phyloP scores from a whole-genome alignment of 92 coral and sea anemone genomes.

The Epizoanthus rinbou region DNA sequence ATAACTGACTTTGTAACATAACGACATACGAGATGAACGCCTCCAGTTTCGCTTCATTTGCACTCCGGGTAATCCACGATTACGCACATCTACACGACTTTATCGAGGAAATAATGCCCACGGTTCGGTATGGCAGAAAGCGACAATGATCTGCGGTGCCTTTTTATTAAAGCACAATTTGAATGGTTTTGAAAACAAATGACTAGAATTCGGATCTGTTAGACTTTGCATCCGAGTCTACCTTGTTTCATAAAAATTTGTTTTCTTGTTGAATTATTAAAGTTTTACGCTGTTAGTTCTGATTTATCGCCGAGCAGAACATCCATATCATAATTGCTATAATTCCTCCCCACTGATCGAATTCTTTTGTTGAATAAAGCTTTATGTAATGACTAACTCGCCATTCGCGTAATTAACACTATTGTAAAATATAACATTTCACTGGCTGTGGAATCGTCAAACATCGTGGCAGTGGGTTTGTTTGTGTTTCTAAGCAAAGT shows the following conservation, averaged over 20 bases:
- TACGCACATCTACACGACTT: not conserved
- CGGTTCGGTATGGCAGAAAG: not conserved
- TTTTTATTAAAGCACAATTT: no score
- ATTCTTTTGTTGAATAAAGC: constrained; percentile 35
- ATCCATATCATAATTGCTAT: constrained; percentile 14
- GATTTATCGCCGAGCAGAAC: constrained; percentile 3
- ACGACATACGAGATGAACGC: not conserved
- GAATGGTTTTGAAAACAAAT: not conserved
- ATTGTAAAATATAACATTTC: constrained; percentile 35
- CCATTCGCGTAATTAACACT: constrained; percentile 45
- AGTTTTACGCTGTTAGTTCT: constrained; percentile 20
- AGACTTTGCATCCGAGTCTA: constrained; percentile 18
- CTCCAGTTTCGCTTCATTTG: not conserved
- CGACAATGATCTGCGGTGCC: not conserved
- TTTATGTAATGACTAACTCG: constrained; percentile 38
- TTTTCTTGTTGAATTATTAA: constrained; percentile 35
- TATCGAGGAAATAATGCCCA: not conserved
- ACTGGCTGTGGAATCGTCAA: constrained; percentile 34
- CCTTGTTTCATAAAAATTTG: not conserved
- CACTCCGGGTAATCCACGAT: not conserved
- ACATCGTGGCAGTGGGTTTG: constrained; percentile 24
- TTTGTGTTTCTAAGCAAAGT: constrained; percentile 27
- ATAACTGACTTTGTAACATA: no score
- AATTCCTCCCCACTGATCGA: constrained; percentile 43
- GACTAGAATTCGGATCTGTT: not conserved